Evolutionary conservation across 2,113 vertebrate genomes (phyloP), one percentile per base, ranked within the genome.

Genomic region (Caretta caretta): DNA sequence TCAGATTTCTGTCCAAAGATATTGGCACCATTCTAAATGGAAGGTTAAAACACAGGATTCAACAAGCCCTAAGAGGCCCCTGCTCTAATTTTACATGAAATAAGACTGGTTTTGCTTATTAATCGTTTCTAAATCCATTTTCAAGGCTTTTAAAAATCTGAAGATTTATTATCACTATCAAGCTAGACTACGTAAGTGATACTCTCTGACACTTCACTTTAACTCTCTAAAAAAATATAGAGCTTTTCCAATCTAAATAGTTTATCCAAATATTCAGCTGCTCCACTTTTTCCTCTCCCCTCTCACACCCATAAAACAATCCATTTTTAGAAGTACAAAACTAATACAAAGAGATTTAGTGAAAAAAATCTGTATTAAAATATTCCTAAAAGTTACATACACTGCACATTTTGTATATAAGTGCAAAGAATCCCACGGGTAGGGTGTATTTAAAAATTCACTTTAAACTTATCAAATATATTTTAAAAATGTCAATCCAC

Each of bases 41-140:
- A 93, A 92, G 82, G 72, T 76, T 46, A 76, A 76, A 46, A 46
- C 11, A 46, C 38, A 46, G 72, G 38, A 84, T 72, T 17, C 86
- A 83, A 78, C 17, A 80, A 59, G 24, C 49, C 90, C 69, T 79
- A 92, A 87, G 83, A 83, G 35, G 49, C 53, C 78, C 54, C 31
- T 24, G 5, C 92, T 92, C 85, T 90, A 65, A 93, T 54, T 83
- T 93, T 49, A 87, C 31, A 65, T 88, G 80, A 96, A 95, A 75
- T 79, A 93, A 65, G 57, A 53, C 56, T 92, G 86, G 86, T 88
- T 96, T 80, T 94, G 83, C 92, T 90, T 94, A 94, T 91, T 95
- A 94, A 93, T 92, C 82, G 94, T 91, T 78, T 96, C 84, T 80
- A 91, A 96, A 95, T 94, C 56, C 83, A 95, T 92, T 93, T 89